phyloP scores from a whole-genome alignment of 2,113 vertebrate species.

The Dicerorhinus sumatrensis region DNA sequence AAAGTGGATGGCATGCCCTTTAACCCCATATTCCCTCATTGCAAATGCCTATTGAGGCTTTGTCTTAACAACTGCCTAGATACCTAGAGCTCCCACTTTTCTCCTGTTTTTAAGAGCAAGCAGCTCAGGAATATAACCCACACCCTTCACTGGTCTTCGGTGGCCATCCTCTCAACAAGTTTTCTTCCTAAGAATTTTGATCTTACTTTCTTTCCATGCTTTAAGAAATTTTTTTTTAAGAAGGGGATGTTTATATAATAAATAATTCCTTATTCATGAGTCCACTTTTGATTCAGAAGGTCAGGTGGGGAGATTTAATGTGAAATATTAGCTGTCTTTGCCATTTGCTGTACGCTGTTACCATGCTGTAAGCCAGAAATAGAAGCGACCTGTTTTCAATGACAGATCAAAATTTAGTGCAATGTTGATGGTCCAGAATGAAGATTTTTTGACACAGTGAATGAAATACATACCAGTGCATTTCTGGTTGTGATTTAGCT shows the following conservation, averaged over 20 bases:
- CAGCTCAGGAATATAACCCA: background rate
- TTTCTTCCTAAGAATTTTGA: background rate
- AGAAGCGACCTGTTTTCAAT: constrained; percentile 82
- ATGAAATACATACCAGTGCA: constrained; percentile 83
- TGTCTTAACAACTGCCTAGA: background rate
- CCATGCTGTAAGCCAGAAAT: constrained; percentile 77
- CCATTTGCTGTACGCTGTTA: constrained; percentile 58
- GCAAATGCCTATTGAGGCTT: background rate
- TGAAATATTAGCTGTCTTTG: constrained; percentile 77
- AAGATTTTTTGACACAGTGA: constrained; percentile 83
- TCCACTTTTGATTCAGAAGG: constrained; percentile 66
- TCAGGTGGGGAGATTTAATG: constrained; percentile 75
- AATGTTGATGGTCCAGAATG: constrained; percentile 84
- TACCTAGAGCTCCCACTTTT: background rate
- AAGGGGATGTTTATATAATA: constrained; percentile 61
- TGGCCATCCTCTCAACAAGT: background rate
- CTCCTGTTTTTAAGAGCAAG: background rate
- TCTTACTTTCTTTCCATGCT: background rate
- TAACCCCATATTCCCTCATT: fast-evolving
- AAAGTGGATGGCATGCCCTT: background rate
- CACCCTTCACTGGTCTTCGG: background rate
- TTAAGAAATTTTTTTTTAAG: constrained; percentile 20
- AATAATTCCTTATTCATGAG: constrained; percentile 60
- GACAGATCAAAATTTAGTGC: constrained; percentile 86
- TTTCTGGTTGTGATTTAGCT: constrained; percentile 86